phyloP scores from a whole-genome alignment of 2,797 vertebrate species.

The Sebastolobus alascanus region DNA sequence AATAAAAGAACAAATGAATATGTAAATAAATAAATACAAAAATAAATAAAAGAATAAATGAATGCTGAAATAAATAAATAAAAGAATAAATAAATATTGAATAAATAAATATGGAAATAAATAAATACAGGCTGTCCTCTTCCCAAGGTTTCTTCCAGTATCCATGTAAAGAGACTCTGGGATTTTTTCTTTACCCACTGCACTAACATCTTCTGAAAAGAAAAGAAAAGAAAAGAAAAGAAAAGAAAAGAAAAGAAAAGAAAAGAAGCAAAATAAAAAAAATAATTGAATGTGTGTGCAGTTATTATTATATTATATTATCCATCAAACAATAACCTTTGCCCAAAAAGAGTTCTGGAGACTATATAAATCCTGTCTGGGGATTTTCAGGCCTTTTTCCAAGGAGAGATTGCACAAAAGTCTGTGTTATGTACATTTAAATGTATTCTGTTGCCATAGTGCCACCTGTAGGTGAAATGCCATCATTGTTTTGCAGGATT shows the following conservation, averaged over 20 bases:
- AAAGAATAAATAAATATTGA: too few relatives aligned
- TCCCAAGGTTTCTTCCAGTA: background rate
- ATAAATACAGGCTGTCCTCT: background rate
- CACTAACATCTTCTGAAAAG: background rate
- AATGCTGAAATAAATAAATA: too few relatives aligned
- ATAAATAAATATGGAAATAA: too few relatives aligned
- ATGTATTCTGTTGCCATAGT: background rate
- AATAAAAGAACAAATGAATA: rapidly evolving
- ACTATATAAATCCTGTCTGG: background rate
- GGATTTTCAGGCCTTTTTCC: background rate
- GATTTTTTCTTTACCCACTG: too few relatives aligned
- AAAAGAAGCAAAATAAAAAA: background rate
- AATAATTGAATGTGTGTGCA: background rate
- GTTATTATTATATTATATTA: background rate
- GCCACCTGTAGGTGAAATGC: conserved; percentile 13
- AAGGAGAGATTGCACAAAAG: background rate
- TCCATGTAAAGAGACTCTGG: background rate
- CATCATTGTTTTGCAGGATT: background rate
- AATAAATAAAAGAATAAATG: too few relatives aligned
- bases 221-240: background rate
- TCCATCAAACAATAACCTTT: background rate
- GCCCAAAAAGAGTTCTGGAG: background rate
- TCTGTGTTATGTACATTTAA: background rate
- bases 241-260: background rate
- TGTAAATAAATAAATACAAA: too few relatives aligned